Evolutionary conservation across 2,797 vertebrate genomes (phyloP), one percentile per base, ranked within the genome.

Genomic region (Ficedula albicollis): DNA sequence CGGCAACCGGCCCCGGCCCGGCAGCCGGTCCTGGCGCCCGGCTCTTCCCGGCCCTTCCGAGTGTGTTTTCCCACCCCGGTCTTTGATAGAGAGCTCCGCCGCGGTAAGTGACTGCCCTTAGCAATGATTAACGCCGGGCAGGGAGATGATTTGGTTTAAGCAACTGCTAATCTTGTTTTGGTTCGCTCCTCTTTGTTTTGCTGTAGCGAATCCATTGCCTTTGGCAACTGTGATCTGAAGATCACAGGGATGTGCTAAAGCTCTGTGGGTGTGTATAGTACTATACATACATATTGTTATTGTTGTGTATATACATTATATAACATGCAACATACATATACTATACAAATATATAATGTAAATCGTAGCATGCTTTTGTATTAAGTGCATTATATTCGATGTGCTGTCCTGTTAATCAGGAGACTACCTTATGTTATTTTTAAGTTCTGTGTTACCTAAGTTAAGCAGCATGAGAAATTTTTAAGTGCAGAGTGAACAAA

Each of bases 231-330:
- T 27, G 46, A 4, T 20, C 11, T 41, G 5, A 62, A 41, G 21
- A 48, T 54, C 11, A 1, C 6, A 5, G 7, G 32, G 55, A 2
- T 26, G 60, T 30, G 41, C 16, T 4, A 25, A 44, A 44, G 54
- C 46, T 63, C 13, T 19, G 8, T 7, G 0, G 15, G 3, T 22
- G 3, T 25, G 0, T 52, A 1, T 15, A 0, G 2, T 2, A 27
- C 1, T 48, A 1, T 13, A 0, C 1, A 2, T 3, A 41, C 32
- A 3, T 7, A 9, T 3, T 27, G 8, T 56, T 55, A 6, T 23
- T 70, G 7, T 13, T 59, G 13, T 44, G 14, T 34, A 5, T 43
- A 2, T 32, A 4, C 6, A 0, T 59, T 44, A 29, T 19, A 25
- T 15, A 43, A 16, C 5, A 1, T 34, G 19, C 5, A 27, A 12